A percentile compares a stretch with the other conserved stretches of the same genome.
These are phyloP conservation scores for Phalanger gymnotis DNA, from an alignment of 2,797 vertebrate genomes.

Conservation along the genomic window DNA sequence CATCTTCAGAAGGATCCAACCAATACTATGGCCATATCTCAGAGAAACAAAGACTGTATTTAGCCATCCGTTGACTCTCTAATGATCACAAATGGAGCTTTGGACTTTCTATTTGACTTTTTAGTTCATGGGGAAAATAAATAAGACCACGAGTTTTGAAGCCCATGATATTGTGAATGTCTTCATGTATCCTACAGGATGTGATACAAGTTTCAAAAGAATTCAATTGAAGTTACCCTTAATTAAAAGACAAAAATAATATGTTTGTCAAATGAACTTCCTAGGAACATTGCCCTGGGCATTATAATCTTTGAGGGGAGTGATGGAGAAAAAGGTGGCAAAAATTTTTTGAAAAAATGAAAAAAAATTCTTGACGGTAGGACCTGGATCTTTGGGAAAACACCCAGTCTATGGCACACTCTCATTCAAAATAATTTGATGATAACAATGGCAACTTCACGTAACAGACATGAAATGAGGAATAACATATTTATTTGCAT, in stretches of 20 bases:
- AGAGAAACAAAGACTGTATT: neutral
- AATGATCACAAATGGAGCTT: neutral
- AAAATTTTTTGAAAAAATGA: neutral
- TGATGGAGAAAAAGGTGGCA: neutral
- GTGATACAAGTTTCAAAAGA: constrained; percentile 9
- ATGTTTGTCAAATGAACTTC: neutral
- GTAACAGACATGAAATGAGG: neutral
- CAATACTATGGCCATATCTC: neutral
- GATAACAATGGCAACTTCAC: neutral
- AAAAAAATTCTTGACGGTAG: neutral
- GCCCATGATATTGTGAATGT: neutral
- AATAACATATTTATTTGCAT: neutral
- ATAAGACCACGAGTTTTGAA: neutral
- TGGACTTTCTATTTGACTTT: neutral
- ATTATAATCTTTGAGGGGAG: neutral
- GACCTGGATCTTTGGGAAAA: neutral
- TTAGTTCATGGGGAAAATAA: neutral
- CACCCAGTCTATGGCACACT: neutral
- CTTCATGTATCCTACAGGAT: neutral
- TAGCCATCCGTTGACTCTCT: neutral
- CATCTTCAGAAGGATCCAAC: neutral
- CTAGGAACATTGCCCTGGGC: neutral
- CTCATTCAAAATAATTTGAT: neutral
- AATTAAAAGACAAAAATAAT: neutral
- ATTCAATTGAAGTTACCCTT: neutral